Base-by-base conservation (phyloP, 2,797 vertebrate genomes). In the Agapornis canus region DNA sequence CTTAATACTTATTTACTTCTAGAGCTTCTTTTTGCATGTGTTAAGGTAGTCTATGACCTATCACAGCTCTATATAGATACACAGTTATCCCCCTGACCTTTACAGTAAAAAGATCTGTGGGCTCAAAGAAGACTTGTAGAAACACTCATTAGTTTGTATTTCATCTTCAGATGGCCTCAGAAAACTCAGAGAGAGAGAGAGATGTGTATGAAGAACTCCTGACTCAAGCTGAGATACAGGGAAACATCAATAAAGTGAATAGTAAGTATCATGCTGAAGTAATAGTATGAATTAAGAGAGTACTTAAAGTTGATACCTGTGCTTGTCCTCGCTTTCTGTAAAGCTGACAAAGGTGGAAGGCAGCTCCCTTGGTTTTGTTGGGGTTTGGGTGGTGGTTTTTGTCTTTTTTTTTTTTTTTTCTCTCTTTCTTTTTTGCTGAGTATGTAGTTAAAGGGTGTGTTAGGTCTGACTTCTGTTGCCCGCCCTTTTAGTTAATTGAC, bases 221-320 rank as follows among this genome's bases (percentile, higher is more conserved):
- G 90, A 99, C 99, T 8, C 99, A 99, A 93, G 99, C 99, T 56
- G 99, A 99, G 93, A 99, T 99, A 95, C 99, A 99, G 94, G 99
- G 99, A 93, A 99, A 99, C 37, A 72, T 99, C 96, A 99, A 99
- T 98, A 99, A 98, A 98, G 99, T 99, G 90, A 99, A 99, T 40
- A 94, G 99, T 99, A 96, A 97, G 99, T 98, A 60, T 77, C 48
- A 17, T 21, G 42, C 59, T 75, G 45, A 21, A 32, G 6, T 82
- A 43, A 29, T 59, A 63, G 20, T 47, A 47, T 59, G 87, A 56
- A 60, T 61, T 83, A 52, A 79, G 59, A 37, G 29, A 52, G 19
- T 71, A 45, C 22, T 82, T 89, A 11, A 54, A 65, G 89, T 52
- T 1, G 0, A 15, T 40, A 54, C 7, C 19, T 26, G 4, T 57